Evolutionary conservation across 2,113 vertebrate genomes (phyloP).

Genomic region (Ictalurus punctatus): DNA sequence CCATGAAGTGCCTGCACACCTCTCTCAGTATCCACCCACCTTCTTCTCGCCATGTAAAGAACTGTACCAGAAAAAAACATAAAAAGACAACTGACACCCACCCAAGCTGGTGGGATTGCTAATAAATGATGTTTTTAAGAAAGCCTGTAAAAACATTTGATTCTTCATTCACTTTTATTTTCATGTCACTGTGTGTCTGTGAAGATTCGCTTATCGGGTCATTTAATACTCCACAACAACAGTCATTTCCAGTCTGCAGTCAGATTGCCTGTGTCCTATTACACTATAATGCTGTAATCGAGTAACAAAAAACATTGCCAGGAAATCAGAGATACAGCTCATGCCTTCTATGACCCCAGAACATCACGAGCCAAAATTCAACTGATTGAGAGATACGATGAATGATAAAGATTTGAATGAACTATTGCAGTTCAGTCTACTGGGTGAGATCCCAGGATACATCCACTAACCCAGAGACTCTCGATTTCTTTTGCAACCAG

Average conservation of each 20-base stretch:
- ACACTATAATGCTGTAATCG: conserved; percentile 6
- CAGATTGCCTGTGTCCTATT: conserved; percentile 26
- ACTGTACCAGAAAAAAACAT: conserved; percentile 42
- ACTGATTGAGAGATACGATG: background rate
- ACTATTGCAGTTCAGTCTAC: background rate
- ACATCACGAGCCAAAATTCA: background rate
- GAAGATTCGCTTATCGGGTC: background rate
- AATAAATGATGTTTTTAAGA: conserved; percentile 40
- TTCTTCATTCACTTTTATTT: background rate
- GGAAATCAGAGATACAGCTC: conserved; percentile 28
- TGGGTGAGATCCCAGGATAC: background rate
- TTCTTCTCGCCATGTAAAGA: conserved; percentile 36
- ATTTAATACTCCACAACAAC: conserved; percentile 2
- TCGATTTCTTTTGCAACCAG: background rate
- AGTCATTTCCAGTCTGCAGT: conserved; percentile 24
- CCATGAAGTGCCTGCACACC: conserved; percentile 67
- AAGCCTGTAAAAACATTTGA: conserved; percentile 14
- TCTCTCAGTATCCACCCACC: background rate
- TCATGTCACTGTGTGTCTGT: background rate
- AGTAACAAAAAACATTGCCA: conserved; percentile 22
- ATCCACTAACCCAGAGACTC: background rate
- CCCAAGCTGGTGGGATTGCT: conserved; percentile 19
- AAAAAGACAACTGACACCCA: background rate
- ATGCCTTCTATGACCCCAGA: background rate
- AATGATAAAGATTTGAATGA: background rate